Evolutionary conservation across 2,797 vertebrate species (phyloP).

Genomic region (Uromys caudimaculatus): DNA sequence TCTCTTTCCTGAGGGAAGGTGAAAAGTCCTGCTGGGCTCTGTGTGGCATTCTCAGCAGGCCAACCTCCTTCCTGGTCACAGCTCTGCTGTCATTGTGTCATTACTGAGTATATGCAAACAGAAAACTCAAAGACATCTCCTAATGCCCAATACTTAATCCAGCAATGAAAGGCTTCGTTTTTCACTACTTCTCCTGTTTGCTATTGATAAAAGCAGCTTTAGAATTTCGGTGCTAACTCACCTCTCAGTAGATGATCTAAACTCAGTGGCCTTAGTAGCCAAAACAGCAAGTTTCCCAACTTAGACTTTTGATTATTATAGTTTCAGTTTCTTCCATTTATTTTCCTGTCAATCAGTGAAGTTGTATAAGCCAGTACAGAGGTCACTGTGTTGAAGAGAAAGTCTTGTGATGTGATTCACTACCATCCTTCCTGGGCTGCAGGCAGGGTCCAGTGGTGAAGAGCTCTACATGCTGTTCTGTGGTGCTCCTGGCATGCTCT

Average conservation of each 20-base stretch:
- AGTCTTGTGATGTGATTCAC: not conserved
- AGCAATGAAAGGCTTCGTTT: slow-evolving; percentile 46
- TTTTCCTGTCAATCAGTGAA: slow-evolving; percentile 39
- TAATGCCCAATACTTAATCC: not conserved
- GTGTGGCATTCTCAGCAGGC: not conserved
- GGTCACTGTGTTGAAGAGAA: not conserved
- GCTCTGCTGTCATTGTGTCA: not conserved
- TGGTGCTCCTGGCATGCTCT: not conserved
- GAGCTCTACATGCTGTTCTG: not conserved
- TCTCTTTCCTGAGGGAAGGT: not conserved
- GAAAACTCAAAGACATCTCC: not conserved
- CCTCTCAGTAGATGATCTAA: slow-evolving; percentile 37
- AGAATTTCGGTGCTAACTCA: not conserved
- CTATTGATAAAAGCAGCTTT: slow-evolving; percentile 26
- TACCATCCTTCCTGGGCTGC: not conserved
- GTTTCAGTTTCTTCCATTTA: slow-evolving; percentile 55
- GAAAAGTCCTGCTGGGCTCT: not conserved
- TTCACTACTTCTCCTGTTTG: slow-evolving; percentile 19
- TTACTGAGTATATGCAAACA: not conserved
- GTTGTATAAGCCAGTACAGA: not conserved
- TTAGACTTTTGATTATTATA: slow-evolving; percentile 52
- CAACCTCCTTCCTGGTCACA: not conserved
- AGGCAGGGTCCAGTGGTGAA: not conserved
- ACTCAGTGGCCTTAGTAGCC: slow-evolving; percentile 28
- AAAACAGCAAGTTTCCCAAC: slow-evolving; percentile 54